Conservation (phyloP, 2,113 vertebrate species). For the Prinia subflava region DNA sequence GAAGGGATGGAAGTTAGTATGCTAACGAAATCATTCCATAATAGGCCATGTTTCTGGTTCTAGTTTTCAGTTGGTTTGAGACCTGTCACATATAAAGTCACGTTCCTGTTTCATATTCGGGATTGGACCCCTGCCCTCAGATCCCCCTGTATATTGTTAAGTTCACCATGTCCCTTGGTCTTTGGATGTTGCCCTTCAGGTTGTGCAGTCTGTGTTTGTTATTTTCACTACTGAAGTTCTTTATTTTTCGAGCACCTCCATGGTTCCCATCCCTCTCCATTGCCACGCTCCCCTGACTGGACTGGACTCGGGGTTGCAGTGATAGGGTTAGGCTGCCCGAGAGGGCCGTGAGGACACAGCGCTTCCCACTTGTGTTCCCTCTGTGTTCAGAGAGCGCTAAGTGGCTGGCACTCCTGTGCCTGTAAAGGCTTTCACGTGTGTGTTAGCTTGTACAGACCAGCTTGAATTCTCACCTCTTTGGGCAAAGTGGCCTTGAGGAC, state of each 20-base stretch:
- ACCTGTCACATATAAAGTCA: neutral
- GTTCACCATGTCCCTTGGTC: neutral
- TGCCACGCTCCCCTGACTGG: neutral
- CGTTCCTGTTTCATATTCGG: neutral
- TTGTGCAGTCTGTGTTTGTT: neutral
- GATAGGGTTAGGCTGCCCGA: fast-evolving
- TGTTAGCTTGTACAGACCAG: fast-evolving
- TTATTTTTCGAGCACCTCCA: neutral
- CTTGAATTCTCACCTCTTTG: fast-evolving
- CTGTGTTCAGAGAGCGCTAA: neutral
- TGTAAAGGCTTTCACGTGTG: fast-evolving
- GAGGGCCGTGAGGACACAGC: neutral
- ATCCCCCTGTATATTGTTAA: neutral
- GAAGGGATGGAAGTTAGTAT: neutral
- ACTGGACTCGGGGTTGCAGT: neutral
- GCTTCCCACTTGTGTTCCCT: neutral
- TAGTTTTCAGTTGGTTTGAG: neutral
- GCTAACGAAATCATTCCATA: neutral
- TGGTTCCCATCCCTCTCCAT: neutral
- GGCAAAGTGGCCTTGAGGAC: neutral
- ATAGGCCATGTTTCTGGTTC: neutral
- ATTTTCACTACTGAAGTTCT: neutral
- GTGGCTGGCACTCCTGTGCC: fast-evolving
- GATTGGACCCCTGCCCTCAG: neutral
- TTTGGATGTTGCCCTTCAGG: neutral